phyloP scores from a whole-genome alignment of 2,113 vertebrate genomes.

The Elephas maximus region DNA sequence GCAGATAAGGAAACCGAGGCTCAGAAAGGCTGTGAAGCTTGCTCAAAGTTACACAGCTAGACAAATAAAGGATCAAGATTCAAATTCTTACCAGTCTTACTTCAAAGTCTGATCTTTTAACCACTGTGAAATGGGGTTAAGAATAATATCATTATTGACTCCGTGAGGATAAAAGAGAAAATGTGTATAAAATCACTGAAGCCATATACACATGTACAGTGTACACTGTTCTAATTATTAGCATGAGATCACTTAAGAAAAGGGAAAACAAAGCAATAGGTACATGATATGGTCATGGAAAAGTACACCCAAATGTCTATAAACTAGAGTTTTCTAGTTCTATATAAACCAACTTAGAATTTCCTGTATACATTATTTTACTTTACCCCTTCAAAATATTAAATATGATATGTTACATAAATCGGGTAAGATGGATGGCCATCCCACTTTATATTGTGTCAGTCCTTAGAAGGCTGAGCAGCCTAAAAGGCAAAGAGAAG shows the following conservation, averaged over 20 bases:
- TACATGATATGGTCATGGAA: neutral
- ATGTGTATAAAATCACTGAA: neutral
- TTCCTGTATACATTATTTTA: conserved; percentile 41
- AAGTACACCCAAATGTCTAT: neutral
- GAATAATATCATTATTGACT: neutral
- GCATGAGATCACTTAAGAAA: conserved; percentile 49
- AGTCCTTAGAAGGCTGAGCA: neutral
- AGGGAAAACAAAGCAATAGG: conserved; percentile 14
- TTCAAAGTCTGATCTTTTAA: conserved; percentile 4
- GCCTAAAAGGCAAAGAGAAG: neutral
- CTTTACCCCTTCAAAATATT: conserved; percentile 38
- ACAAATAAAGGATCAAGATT: conserved; percentile 5
- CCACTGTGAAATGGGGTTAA: neutral
- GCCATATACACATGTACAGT: neutral
- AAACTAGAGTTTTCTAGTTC: neutral
- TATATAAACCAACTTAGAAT: conserved; percentile 42
- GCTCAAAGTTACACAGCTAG: neutral
- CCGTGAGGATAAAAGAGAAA: neutral
- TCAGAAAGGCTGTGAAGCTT: neutral
- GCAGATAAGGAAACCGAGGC: conserved; percentile 40
- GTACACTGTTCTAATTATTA: neutral
- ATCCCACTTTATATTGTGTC: neutral
- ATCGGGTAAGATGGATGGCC: neutral
- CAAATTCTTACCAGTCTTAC: neutral
- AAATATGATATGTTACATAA: conserved; percentile 29